Evolutionary conservation across 2,888 invertebrate species (phyloP).

Genomic region (Lottia gigantea): DNA sequence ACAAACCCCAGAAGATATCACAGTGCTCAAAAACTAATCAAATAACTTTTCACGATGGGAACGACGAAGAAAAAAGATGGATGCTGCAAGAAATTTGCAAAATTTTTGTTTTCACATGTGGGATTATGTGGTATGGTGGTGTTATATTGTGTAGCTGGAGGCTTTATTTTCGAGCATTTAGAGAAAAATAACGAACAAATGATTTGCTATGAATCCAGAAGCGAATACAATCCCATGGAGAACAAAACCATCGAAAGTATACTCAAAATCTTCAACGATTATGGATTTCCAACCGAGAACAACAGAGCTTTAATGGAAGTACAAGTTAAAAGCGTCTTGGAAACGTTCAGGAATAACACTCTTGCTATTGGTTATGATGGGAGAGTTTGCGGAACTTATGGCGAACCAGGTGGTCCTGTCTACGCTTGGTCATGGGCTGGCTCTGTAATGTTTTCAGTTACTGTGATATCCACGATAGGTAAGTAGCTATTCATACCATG

Average conservation of each 20-base stretch:
- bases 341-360: constrained; percentile 61
- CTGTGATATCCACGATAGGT: constrained; percentile 68
- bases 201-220: constrained; percentile 58
- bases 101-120: constrained; percentile 67
- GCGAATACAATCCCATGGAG: constrained; percentile 59
- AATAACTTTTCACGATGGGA: constrained; percentile 22
- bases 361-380: constrained; percentile 64
- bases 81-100: constrained; percentile 59
- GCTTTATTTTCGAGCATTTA: constrained; percentile 67
- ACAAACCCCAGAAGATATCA: no score
- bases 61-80: constrained; percentile 33
- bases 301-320: constrained; percentile 53
- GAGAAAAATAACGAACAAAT: constrained; percentile 66
- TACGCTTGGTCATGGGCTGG: constrained; percentile 66
- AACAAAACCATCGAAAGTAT: constrained; percentile 54
- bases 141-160: constrained; percentile 66
- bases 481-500: constrained; percentile 24
- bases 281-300: constrained; percentile 41
- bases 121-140: constrained; percentile 65
- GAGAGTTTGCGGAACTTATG: constrained; percentile 58
- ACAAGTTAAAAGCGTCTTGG: constrained; percentile 53
- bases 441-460: constrained; percentile 66
- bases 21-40: no score
- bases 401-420: constrained; percentile 53
- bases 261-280: constrained; percentile 49